Percentiles rank a stretch among this genome's conserved stretches.
phyloP scores from a whole-genome alignment of 1,140 invertebrate species.

The Chrysomallon squamiferum region DNA sequence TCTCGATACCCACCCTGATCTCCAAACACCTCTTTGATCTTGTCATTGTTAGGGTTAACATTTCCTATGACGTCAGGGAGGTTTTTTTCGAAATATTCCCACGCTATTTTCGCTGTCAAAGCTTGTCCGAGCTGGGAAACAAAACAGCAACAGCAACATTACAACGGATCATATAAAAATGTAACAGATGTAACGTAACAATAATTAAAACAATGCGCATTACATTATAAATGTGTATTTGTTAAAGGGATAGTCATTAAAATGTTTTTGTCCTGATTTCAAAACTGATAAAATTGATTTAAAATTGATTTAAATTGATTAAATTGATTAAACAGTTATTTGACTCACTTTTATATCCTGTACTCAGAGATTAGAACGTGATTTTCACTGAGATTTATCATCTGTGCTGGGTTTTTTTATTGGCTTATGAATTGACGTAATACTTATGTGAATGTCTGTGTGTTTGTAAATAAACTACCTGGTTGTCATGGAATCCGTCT shows the following conservation, averaged over 20 bases:
- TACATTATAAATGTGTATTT: neutral
- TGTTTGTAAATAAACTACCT: slow-evolving; percentile 48
- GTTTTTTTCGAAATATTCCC: slow-evolving; percentile 54
- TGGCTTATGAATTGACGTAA: neutral
- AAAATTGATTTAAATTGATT: neutral
- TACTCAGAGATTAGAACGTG: neutral
- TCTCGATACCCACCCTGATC: slow-evolving; percentile 47
- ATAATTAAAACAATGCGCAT: neutral
- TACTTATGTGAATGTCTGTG: neutral
- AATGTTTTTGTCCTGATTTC: neutral
- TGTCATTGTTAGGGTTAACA: slow-evolving; percentile 53
- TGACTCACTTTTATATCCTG: neutral
- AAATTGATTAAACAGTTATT: too few species aligned
- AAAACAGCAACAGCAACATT: neutral
- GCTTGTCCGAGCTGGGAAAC: slow-evolving; percentile 39
- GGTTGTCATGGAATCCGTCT: slow-evolving; percentile 67
- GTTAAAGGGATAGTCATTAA: neutral
- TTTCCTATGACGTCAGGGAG: slow-evolving; percentile 53
- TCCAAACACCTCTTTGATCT: slow-evolving; percentile 47
- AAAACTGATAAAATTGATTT: neutral
- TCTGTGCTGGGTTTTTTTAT: neutral
- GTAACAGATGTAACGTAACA: neutral
- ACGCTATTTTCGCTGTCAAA: slow-evolving; percentile 57
- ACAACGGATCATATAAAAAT: neutral
- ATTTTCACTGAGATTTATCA: neutral